Conservation (phyloP, 2,797 vertebrate genomes). For the Bucorvus abyssinicus region DNA sequence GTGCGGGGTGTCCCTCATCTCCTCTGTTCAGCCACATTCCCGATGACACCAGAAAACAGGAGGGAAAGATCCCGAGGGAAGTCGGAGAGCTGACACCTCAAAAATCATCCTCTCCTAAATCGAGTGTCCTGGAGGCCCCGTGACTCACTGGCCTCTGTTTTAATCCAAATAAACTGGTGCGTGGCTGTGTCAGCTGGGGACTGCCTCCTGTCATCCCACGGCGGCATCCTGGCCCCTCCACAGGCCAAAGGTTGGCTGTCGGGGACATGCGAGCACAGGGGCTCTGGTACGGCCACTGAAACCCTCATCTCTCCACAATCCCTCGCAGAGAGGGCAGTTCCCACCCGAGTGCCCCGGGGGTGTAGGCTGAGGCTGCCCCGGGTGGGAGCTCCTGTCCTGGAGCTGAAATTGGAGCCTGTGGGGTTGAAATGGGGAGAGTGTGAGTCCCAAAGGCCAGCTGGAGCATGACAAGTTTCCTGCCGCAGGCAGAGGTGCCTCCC, state of each 20-base stretch:
- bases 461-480: no score
- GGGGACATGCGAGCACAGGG: rapidly evolving
- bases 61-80: not conserved
- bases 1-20: not conserved
- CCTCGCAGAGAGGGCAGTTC: rapidly evolving
- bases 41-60: not conserved
- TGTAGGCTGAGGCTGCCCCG: not conserved
- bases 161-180: not conserved
- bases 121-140: not conserved
- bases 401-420: rapidly evolving
- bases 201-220: not conserved
- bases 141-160: not conserved
- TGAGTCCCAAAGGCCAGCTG: not conserved
- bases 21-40: not conserved
- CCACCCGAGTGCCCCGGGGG: rapidly evolving
- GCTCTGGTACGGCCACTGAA: not conserved
- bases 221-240: not conserved
- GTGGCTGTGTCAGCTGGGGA: not conserved
- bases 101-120: not conserved
- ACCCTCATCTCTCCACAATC: not conserved
- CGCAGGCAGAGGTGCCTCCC: no score
- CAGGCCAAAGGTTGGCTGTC: not conserved
- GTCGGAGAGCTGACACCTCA: not conserved
- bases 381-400: rapidly evolving
- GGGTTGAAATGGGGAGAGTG: rapidly evolving